phyloP scores from a whole-genome alignment of 2,888 invertebrate genomes.

The Pseudococcus jackbeardsleyi region DNA sequence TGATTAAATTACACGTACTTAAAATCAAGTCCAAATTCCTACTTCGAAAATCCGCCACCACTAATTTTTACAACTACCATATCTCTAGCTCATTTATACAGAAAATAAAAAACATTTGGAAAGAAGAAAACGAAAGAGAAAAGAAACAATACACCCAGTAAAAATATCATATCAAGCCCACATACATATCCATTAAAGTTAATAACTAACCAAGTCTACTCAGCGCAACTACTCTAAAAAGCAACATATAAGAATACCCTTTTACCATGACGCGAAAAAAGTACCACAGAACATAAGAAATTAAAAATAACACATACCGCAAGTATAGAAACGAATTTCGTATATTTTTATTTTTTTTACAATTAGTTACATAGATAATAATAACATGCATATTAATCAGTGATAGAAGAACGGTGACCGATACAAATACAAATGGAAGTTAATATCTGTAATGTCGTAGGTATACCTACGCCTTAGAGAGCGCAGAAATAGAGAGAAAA shows the following conservation, averaged over 20 bases:
- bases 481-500: conserved; percentile 35
- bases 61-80: not conserved
- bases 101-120: not conserved
- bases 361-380: conserved; percentile 63
- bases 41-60: not conserved
- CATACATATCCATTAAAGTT: not conserved
- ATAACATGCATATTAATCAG: conserved; percentile 62
- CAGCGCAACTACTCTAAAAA: conserved; percentile 4
- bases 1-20: too few relatives aligned
- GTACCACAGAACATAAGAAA: not conserved
- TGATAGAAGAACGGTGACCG: conserved; percentile 59
- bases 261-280: not conserved
- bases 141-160: not conserved
- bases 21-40: too few relatives aligned
- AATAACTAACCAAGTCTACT: not conserved
- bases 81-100: not conserved
- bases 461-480: conserved; percentile 35
- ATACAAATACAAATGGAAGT: conserved; percentile 62
- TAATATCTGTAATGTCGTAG: conserved; percentile 40
- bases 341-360: conserved; percentile 53
- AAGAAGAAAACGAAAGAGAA: not conserved
- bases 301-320: not conserved
- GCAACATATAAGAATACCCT: not conserved
- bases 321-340: conserved; percentile 21
- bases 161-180: conserved; percentile 1